These are phyloP conservation scores for Simalia tracyae DNA, from an alignment of 2,797 vertebrate genomes.

Conservation along the genomic window DNA sequence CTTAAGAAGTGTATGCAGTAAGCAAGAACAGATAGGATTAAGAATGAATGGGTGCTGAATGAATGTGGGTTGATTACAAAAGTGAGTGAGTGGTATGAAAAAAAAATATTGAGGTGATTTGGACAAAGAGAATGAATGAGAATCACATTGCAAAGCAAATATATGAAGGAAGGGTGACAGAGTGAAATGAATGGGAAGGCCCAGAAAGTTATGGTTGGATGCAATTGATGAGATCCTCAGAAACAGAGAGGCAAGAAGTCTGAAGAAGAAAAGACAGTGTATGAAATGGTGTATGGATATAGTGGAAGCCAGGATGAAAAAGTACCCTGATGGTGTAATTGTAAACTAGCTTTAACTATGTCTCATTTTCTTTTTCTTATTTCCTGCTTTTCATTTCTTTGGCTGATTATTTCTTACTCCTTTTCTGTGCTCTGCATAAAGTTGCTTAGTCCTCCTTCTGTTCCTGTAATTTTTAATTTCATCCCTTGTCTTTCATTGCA, in stretches of 20 bases:
- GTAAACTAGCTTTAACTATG: neutral
- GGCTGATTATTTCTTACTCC: neutral
- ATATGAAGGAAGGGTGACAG: neutral
- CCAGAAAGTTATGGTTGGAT: neutral
- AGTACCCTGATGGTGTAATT: neutral
- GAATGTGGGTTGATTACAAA: neutral
- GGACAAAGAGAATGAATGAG: neutral
- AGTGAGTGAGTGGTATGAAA: neutral
- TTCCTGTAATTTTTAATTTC: neutral
- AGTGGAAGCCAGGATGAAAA: neutral
- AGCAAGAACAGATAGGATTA: neutral
- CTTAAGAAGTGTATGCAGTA: neutral
- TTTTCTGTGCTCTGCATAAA: neutral
- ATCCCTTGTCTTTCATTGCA: neutral
- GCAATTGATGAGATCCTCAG: neutral
- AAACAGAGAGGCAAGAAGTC: neutral
- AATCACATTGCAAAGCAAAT: neutral
- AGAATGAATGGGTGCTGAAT: neutral
- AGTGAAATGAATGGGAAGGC: neutral
- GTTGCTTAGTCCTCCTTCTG: neutral
- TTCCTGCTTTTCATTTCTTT: neutral
- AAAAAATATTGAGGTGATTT: neutral
- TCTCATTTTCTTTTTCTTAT: neutral
- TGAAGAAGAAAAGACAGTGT: neutral
- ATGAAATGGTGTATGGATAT: neutral